phyloP scores from a whole-genome alignment of 2,113 vertebrate genomes.

The Brachyhypopomus gauderio region DNA sequence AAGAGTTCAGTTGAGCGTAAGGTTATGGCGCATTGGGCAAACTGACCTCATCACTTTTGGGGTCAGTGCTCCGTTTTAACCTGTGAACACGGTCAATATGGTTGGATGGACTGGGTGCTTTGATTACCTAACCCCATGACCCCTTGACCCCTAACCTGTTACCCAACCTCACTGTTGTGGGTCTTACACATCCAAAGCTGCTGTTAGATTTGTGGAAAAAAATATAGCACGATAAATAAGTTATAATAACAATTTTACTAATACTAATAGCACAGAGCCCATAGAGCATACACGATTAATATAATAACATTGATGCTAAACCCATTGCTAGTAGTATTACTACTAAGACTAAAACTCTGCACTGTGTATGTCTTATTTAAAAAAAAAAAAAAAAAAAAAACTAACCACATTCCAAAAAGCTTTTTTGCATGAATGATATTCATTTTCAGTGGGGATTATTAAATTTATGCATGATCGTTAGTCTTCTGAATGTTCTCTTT shows the following conservation, averaged over 20 bases:
- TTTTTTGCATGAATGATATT: not conserved
- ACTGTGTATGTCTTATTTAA: too few species aligned
- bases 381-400: not conserved
- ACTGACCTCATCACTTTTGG: conserved; percentile 6
- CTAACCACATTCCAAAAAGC: not conserved
- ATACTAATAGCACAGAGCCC: too few species aligned
- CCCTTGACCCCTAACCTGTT: conserved; percentile 11
- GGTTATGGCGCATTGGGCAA: conserved; percentile 12
- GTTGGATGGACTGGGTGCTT: conserved; percentile 4
- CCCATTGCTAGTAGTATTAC: too few species aligned
- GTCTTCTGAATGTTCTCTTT: not conserved
- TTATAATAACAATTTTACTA: too few species aligned
- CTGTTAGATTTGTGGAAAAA: not conserved
- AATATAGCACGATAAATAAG: not conserved
- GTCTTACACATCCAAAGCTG: not conserved
- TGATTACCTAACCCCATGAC: conserved; percentile 19
- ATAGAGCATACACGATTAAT: too few species aligned
- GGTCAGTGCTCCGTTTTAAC: conserved; percentile 44
- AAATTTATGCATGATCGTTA: not conserved
- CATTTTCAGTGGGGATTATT: too few species aligned
- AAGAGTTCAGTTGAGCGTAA: conserved; percentile 1
- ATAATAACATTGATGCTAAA: too few species aligned
- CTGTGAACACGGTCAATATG: conserved; percentile 8
- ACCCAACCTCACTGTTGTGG: not conserved
- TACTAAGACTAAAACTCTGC: too few species aligned